phyloP scores from a whole-genome alignment of 2,888 invertebrate species.

The Xylota sylvarum region DNA sequence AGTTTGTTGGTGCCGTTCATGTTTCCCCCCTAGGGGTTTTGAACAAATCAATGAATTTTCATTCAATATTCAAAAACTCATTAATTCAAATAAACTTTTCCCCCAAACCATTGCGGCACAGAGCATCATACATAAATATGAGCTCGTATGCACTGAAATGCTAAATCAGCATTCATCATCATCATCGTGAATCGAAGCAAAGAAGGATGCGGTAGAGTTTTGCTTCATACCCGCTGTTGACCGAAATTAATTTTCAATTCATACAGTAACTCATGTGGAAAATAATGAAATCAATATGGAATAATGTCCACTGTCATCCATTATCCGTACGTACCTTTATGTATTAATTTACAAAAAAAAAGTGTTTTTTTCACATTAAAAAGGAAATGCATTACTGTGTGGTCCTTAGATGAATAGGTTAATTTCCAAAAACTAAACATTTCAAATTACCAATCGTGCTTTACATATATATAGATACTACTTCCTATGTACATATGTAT shows the following conservation, averaged over 20 bases:
- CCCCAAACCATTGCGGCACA: conserved; percentile 19
- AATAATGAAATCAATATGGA: conserved; percentile 61
- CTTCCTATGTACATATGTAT: no score
- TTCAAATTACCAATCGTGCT: background rate
- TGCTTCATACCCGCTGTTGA: background rate
- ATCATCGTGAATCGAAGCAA: conserved; percentile 22
- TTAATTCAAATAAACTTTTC: conserved; percentile 63
- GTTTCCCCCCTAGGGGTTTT: background rate
- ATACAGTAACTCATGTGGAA: conserved; percentile 56
- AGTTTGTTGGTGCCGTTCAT: conserved; percentile 4
- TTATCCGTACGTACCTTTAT: conserved; percentile 15
- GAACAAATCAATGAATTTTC: conserved; percentile 57
- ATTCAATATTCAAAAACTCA: conserved; percentile 65
- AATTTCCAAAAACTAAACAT: conserved; percentile 9
- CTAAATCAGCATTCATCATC: conserved; percentile 61
- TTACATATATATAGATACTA: no score
- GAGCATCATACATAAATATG: conserved; percentile 15
- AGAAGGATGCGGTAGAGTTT: conserved; percentile 31
- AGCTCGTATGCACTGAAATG: conserved; percentile 45
- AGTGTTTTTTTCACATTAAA: background rate
- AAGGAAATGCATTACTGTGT: background rate
- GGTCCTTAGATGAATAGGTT: conserved; percentile 1
- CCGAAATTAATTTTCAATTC: conserved; percentile 65
- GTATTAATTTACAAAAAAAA: conserved; percentile 5
- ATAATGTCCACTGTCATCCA: conserved; percentile 46